A percentile compares a stretch with the other conserved stretches of the same genome.
Conservation (phyloP, 2,888 invertebrate species). For the Salticus scenicus region DNA sequence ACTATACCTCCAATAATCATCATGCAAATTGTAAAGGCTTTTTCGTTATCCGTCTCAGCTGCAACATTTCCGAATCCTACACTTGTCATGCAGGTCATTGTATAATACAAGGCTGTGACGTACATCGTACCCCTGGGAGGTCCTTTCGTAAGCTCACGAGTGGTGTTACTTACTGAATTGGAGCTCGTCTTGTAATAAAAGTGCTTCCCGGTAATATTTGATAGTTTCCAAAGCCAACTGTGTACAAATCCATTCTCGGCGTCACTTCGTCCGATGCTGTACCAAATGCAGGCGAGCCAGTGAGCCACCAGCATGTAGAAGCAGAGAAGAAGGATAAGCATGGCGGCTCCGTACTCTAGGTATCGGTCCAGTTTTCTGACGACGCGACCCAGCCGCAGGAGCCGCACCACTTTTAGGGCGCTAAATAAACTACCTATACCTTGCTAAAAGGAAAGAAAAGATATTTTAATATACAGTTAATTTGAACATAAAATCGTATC, state of each 20-base stretch:
- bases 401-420: slow-evolving; percentile 98
- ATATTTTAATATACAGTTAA: no score
- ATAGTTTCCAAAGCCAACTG: slow-evolving; percentile 98
- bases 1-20: slow-evolving; percentile 99
- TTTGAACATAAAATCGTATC: background rate
- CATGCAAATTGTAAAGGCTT: slow-evolving; percentile 99
- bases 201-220: slow-evolving; percentile 88
- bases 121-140: slow-evolving; percentile 95
- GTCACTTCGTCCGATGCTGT: slow-evolving; percentile 93
- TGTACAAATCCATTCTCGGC: slow-evolving; percentile 85
- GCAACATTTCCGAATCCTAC: slow-evolving; percentile 99
- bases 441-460: slow-evolving; percentile 77
- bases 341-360: slow-evolving; percentile 99
- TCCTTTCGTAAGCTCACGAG: slow-evolving; percentile 87
- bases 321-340: slow-evolving; percentile 96
- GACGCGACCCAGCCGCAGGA: slow-evolving; percentile 95
- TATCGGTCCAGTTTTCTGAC: slow-evolving; percentile 99
- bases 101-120: slow-evolving; percentile 98
- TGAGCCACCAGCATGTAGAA: slow-evolving; percentile 99
- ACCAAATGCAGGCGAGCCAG: slow-evolving; percentile 99
- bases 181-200: slow-evolving; percentile 56
- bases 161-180: slow-evolving; percentile 33
- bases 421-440: slow-evolving; percentile 99
- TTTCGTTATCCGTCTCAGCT: slow-evolving; percentile 99
- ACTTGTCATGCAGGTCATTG: slow-evolving; percentile 99